Percentiles rank a stretch among this genome's conserved stretches.
Conservation (phyloP, 2,797 vertebrate genomes). For the Pelochelys cantorii region DNA sequence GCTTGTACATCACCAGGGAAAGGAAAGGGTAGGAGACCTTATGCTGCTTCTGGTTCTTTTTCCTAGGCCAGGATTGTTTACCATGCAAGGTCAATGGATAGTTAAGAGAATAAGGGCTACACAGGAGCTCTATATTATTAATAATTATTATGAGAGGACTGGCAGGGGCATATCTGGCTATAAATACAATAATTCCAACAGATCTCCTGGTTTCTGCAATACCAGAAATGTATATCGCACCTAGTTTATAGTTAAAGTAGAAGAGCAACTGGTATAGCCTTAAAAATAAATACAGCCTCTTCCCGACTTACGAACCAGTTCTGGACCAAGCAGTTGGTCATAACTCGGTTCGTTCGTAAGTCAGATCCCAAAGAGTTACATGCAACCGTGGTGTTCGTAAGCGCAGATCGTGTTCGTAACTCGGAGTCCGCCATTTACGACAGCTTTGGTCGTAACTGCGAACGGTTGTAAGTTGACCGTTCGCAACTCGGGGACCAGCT, state of each 20-base stretch:
- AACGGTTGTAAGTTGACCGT: too few species aligned
- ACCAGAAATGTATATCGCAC: background rate
- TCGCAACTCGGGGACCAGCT: background rate
- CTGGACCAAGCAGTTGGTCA: too few species aligned
- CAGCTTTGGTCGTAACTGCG: too few species aligned
- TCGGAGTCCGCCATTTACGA: too few species aligned
- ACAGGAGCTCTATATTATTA: background rate
- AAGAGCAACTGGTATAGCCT: background rate
- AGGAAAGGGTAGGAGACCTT: background rate
- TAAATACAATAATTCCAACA: background rate
- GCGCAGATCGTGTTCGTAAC: too few species aligned
- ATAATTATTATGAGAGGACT: background rate
- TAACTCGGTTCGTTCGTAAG: too few species aligned
- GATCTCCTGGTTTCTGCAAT: background rate
- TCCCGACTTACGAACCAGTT: too few species aligned
- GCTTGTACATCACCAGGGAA: fast-evolving
- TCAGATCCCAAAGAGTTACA: too few species aligned
- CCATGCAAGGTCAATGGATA: background rate
- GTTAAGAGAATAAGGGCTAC: background rate
- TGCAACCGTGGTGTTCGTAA: too few species aligned
- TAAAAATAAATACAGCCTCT: background rate
- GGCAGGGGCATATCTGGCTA: fast-evolving
- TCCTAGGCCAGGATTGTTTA: background rate
- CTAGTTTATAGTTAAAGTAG: background rate
- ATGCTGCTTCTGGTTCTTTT: background rate